Percentiles rank a stretch among this genome's conserved stretches.
These are phyloP conservation scores for Argynnis bischoffii DNA, from an alignment of 2,888 invertebrate species.

Conservation along the genomic window DNA sequence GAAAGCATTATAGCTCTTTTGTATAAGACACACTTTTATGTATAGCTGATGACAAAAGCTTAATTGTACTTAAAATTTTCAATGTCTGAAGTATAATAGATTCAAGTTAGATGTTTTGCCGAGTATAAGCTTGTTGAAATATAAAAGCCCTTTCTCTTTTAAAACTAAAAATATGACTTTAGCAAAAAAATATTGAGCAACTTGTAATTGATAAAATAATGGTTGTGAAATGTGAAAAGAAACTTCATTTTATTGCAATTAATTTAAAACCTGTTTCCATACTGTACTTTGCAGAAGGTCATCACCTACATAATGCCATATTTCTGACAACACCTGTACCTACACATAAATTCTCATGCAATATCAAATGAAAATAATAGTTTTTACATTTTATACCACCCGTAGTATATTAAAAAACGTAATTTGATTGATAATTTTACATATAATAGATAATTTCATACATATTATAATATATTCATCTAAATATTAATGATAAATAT, in stretches of 20 bases:
- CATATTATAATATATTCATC: no score
- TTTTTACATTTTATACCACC: no score
- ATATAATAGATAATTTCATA: no score
- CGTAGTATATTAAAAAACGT: no score
- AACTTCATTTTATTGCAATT: neutral
- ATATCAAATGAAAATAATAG: neutral
- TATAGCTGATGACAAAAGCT: conserved; percentile 38
- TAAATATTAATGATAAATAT: neutral
- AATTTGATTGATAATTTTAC: no score
- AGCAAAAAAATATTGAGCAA: no score
- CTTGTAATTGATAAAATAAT: neutral
- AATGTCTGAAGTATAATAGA: no score
- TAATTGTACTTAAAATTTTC: conserved; percentile 4
- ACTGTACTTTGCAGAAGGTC: conserved; percentile 12
- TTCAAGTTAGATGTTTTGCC: no score
- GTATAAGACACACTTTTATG: conserved; percentile 32
- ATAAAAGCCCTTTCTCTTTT: no score
- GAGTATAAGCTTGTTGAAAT: no score
- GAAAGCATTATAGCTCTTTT: conserved; percentile 62
- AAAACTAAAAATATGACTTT: no score
- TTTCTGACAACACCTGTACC: conserved; percentile 8
- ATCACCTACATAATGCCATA: conserved; percentile 7
- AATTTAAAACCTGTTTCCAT: conserved; percentile 6
- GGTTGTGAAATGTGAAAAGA: neutral
- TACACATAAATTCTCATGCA: neutral